Evolutionary conservation across 2,888 invertebrate genomes (phyloP).

Genomic region (Mythimna loreyi): DNA sequence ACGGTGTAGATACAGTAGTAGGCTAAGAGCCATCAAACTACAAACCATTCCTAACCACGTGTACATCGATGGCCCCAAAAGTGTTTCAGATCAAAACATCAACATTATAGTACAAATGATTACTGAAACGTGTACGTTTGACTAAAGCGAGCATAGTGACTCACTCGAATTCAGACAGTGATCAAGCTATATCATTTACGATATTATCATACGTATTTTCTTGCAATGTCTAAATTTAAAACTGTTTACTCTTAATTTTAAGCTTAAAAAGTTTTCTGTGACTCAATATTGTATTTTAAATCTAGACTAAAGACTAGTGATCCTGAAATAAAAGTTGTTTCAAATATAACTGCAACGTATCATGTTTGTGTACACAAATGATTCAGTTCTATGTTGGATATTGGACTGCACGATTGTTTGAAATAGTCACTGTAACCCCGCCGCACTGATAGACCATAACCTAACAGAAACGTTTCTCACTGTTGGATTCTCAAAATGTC

Average conservation of each 20-base stretch:
- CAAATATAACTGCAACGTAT: constrained; percentile 18
- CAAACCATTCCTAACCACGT: constrained; percentile 23
- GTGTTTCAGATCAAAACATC: constrained; percentile 46
- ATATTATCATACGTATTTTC: constrained; percentile 50
- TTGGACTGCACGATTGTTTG: background rate
- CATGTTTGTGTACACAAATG: constrained; percentile 15
- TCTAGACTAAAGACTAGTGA: constrained; percentile 42
- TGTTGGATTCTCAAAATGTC: too few relatives aligned
- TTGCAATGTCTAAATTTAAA: constrained; percentile 46
- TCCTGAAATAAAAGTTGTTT: constrained; percentile 42
- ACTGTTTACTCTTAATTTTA: constrained; percentile 48
- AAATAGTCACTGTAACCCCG: too few relatives aligned
- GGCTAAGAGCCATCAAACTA: constrained; percentile 7
- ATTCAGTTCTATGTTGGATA: constrained; percentile 9
- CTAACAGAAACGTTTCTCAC: too few relatives aligned
- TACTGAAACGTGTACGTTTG: constrained; percentile 25
- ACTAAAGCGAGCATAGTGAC: constrained; percentile 33
- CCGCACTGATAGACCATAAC: too few relatives aligned
- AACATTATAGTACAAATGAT: constrained; percentile 35
- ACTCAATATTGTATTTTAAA: constrained; percentile 52
- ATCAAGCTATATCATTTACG: constrained; percentile 45
- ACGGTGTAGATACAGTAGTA: background rate
- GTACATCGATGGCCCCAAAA: constrained; percentile 30
- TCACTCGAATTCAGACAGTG: constrained; percentile 29
- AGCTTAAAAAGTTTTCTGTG: constrained; percentile 31